Percentiles rank a stretch among this genome's conserved stretches.
phyloP scores from a whole-genome alignment of 1,140 invertebrate genomes.

The Hypsibius dujardini region DNA sequence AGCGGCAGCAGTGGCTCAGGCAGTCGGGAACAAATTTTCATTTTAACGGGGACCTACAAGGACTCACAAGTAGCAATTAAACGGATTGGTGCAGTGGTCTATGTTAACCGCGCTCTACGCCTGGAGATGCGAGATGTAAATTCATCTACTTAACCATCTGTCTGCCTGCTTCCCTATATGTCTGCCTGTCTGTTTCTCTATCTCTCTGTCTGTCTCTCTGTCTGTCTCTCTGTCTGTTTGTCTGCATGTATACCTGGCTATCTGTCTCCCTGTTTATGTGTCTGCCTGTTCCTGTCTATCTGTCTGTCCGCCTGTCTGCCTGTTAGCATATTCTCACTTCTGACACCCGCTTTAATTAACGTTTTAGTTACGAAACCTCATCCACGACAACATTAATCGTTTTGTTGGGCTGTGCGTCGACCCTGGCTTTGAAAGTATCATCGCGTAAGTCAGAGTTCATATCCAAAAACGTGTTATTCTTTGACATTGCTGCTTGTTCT shows the following conservation, averaged over 20 bases:
- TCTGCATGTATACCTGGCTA: no score
- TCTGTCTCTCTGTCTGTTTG: no score
- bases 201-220: no score
- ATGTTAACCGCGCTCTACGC: conserved; percentile 61
- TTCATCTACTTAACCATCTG: no score
- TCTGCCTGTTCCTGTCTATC: no score
- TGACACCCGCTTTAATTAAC: not conserved
- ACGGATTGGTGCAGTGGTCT: conserved; percentile 52
- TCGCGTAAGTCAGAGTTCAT: conserved; percentile 31
- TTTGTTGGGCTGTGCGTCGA: conserved; percentile 89
- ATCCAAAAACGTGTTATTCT: conserved; percentile 40
- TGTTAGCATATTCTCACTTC: conserved; percentile 8
- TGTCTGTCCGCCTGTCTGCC: no score
- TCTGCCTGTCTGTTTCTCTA: no score
- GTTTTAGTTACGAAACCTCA: conserved; percentile 71
- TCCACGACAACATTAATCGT: conserved; percentile 79
- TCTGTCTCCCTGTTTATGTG: no score
- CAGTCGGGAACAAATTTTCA: no score
- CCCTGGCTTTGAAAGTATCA: conserved; percentile 56
- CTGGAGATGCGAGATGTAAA: conserved; percentile 70
- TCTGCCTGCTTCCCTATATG: no score
- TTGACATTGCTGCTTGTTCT: no score
- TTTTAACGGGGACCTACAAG: not conserved
- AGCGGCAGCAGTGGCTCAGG: no score
- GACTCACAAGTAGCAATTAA: conserved; percentile 50